Conservation (phyloP, 2,797 vertebrate genomes). For the Tangara arthus region DNA sequence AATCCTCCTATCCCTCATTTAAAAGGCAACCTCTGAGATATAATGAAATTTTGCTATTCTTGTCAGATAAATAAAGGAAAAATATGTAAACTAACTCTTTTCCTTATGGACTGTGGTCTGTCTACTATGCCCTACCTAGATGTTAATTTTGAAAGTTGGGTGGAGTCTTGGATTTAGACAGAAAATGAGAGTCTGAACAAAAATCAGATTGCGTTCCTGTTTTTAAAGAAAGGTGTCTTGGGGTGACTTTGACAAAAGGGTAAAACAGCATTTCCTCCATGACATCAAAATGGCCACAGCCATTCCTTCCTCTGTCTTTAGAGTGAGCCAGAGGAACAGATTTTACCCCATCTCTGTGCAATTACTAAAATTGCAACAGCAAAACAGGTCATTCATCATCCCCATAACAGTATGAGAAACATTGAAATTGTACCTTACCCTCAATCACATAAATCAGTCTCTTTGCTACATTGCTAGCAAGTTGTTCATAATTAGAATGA, state of each 20-base stretch:
- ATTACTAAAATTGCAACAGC: not conserved
- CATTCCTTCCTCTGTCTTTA: not conserved
- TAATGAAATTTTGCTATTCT: not conserved
- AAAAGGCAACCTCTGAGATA: not conserved
- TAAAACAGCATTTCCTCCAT: not conserved
- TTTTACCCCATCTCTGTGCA: not conserved
- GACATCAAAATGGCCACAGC: not conserved
- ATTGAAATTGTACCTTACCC: not conserved
- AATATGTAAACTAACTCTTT: not conserved
- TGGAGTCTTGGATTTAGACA: not conserved
- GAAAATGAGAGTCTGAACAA: not conserved
- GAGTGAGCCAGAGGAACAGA: not conserved
- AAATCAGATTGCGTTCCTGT: not conserved
- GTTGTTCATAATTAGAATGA: not conserved
- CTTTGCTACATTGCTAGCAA: not conserved
- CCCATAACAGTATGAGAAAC: not conserved
- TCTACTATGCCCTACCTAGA: not conserved
- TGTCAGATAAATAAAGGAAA: not conserved
- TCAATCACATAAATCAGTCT: not conserved
- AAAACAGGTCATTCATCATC: not conserved
- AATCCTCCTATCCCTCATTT: not conserved
- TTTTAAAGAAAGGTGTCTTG: not conserved
- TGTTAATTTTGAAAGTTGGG: not conserved
- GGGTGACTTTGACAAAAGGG: not conserved
- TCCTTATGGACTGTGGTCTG: not conserved